Evolutionary conservation across 2,888 invertebrate species (phyloP).

Genomic region (Linyphia triangularis): DNA sequence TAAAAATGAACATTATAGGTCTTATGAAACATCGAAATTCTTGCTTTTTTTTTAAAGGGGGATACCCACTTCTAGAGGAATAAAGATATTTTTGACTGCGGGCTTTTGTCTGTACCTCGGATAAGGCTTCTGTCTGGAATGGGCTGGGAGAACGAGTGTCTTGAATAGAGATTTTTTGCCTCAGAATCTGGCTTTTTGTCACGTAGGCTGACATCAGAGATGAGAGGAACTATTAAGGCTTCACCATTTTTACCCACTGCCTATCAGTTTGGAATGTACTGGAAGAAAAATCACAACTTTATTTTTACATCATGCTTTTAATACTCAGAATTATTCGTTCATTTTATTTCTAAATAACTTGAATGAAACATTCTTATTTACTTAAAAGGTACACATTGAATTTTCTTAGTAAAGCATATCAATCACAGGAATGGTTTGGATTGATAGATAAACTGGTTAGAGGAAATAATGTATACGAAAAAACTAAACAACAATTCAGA

Average conservation of each 20-base stretch:
- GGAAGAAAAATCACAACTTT: too few species aligned
- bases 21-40: constrained; percentile 33
- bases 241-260: constrained; percentile 27
- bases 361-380: too few species aligned
- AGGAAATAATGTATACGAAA: too few species aligned
- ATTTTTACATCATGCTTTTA: too few species aligned
- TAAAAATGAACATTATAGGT: constrained; percentile 47
- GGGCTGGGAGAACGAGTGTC: constrained; percentile 23
- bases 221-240: background rate
- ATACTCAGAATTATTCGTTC: too few species aligned
- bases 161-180: constrained; percentile 31
- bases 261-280: too few species aligned
- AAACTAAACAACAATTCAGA: too few species aligned
- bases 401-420: too few species aligned
- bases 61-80: background rate
- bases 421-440: too few species aligned
- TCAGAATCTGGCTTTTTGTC: constrained; percentile 33
- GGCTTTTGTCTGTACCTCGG: constrained; percentile 18
- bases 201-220: constrained; percentile 2
- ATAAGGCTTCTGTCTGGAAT: background rate
- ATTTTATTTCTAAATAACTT: too few species aligned
- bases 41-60: background rate
- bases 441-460: too few species aligned
- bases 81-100: constrained; percentile 27
- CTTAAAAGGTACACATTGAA: too few species aligned